Evolutionary conservation across 92 coral and sea anemone genomes (phyloP).

Genomic region (Epizoanthus ramosus): DNA sequence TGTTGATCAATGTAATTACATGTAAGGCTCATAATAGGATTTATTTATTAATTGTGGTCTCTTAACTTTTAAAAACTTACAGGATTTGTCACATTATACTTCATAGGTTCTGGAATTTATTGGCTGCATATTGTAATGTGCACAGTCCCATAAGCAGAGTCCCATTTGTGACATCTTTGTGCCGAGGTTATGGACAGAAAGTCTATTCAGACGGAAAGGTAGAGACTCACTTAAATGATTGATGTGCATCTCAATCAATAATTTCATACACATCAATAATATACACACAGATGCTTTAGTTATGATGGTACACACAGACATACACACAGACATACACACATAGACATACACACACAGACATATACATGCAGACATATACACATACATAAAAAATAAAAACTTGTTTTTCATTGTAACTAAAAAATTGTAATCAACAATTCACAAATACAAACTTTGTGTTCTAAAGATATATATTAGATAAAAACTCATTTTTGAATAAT

Average conservation of each 20-base stretch:
- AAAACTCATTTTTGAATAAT: too few relatives aligned
- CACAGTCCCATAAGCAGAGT: constrained; percentile 61
- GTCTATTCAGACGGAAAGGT: constrained; percentile 85
- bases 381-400: too few relatives aligned
- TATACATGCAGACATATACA: too few relatives aligned
- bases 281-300: too few relatives aligned
- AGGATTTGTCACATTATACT: background rate
- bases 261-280: background rate
- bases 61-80: background rate
- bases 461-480: too few relatives aligned
- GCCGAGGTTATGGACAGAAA: constrained; percentile 91
- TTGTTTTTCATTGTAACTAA: too few relatives aligned
- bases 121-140: constrained; percentile 70
- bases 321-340: too few relatives aligned
- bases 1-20: too few relatives aligned
- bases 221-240: background rate
- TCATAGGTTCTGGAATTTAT: constrained; percentile 83
- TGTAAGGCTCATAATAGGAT: background rate
- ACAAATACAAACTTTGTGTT: too few relatives aligned
- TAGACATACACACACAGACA: too few relatives aligned
- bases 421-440: too few relatives aligned
- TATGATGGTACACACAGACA: too few relatives aligned
- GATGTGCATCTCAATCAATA: background rate
- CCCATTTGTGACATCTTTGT: constrained; percentile 90
- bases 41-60: background rate